A percentile compares a stretch with the other conserved stretches of the same genome.
These are phyloP conservation scores for Eristalis intricaria DNA, from an alignment of 2,888 invertebrate genomes.

Conservation along the genomic window DNA sequence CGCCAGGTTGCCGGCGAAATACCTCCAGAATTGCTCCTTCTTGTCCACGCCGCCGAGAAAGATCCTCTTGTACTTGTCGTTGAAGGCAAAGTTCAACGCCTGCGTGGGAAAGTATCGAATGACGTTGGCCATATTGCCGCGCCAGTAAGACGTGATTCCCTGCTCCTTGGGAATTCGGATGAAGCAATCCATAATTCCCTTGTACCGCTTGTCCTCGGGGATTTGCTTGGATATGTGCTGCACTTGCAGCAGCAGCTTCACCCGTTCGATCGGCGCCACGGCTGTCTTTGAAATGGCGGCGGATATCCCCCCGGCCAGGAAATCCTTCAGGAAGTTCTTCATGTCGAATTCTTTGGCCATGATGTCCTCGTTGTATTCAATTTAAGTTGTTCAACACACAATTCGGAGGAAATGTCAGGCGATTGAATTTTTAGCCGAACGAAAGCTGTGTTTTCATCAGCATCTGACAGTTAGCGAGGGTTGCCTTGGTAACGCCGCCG, in stretches of 20 bases:
- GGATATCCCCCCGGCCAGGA: slow-evolving; percentile 92
- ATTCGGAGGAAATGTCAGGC: too few relatives aligned
- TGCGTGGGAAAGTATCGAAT: slow-evolving; percentile 95
- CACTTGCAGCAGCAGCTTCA: slow-evolving; percentile 94
- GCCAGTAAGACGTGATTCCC: slow-evolving; percentile 90
- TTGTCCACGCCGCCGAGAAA: slow-evolving; percentile 86
- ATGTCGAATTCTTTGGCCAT: neutral
- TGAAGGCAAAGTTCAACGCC: slow-evolving; percentile 95
- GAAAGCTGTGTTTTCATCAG: too few relatives aligned
- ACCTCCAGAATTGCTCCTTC: slow-evolving; percentile 91
- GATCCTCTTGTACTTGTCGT: slow-evolving; percentile 90
- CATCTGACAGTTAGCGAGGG: too few relatives aligned
- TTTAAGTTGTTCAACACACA: neutral
- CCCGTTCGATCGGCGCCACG: slow-evolving; percentile 95
- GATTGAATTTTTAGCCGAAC: too few relatives aligned
- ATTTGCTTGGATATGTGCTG: slow-evolving; percentile 94
- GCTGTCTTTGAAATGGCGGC: slow-evolving; percentile 95
- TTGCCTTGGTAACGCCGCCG: too few relatives aligned
- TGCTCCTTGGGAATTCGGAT: slow-evolving; percentile 91
- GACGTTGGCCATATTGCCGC: slow-evolving; percentile 95
- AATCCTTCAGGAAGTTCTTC: slow-evolving; percentile 88
- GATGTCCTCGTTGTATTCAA: too few relatives aligned
- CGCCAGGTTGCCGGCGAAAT: slow-evolving; percentile 91
- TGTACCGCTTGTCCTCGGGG: slow-evolving; percentile 90
- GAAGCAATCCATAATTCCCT: slow-evolving; percentile 90